Base-by-base conservation (phyloP, 2,113 vertebrate species). In the Pteruthius melanotis region DNA sequence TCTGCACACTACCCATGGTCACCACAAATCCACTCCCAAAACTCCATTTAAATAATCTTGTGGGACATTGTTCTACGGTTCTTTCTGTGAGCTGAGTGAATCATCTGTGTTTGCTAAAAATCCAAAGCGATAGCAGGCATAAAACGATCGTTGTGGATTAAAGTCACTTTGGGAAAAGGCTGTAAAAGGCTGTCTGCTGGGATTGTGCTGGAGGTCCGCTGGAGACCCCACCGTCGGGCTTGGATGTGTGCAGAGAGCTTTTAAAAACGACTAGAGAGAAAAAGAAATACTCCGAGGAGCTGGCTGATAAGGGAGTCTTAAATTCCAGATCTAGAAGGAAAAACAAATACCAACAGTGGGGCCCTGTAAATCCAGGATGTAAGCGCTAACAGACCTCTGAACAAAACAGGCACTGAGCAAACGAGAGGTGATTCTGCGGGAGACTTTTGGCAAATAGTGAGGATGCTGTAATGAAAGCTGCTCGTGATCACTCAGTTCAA, bases 131-230 rank as follows among this genome's bases (percentile, higher is more conserved):
- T 68, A 60, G 89, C 89, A 42, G 13, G 81, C 91, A 71, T 15
- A 40, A 79, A 95, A 79, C 3, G 2, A 64, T 97, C 64, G 0
- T 11, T 69, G 28, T 84, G 77, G 65, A 87, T 97, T 89, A 91
- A 65, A 97, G 70, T 87, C 91, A 93, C 91, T 84, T 71, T 64
- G 93, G 91, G 81, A 89, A 91, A 56, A 91, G 61, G 10, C 87
- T 93, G 87, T 60, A 79, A 95, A 72, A 92, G 70, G 61, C 91
- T 93, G 72, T 79, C 95, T 95, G 71, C 77, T 76, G 84, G 87
- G 93, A 95, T 35, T 78, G 93, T 75, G 86, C 78, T 81, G 8
- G 52, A 93, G 64, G 39, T 75, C 87, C 18, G 0, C 93, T 85
- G 61, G 83, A 96, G 87, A 91, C 61, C 77, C 81, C 87, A 33